Evolutionary conservation across 1,140 invertebrate genomes (phyloP).

Genomic region (fruit fly (Drosophila melanogaster)): DNA sequence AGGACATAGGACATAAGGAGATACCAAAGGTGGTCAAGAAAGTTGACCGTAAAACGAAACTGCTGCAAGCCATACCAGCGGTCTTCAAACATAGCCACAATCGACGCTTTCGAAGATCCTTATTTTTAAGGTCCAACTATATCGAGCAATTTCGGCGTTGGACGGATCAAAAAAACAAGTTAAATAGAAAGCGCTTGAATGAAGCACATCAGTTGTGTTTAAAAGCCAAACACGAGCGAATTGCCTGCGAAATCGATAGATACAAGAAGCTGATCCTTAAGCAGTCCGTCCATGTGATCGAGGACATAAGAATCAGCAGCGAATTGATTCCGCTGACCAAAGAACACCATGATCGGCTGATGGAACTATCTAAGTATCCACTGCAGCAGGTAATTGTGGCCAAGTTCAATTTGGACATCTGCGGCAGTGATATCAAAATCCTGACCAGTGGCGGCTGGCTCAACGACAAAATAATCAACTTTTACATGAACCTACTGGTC

Average conservation of each 20-base stretch:
- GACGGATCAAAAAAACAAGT: not conserved
- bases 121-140: not conserved
- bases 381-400: conserved; percentile 80
- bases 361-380: not conserved
- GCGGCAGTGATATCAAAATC: conserved; percentile 91
- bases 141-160: not conserved
- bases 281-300: no score
- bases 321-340: not conserved
- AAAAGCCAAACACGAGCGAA: not conserved
- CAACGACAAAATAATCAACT: conserved; percentile 95
- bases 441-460: conserved; percentile 94
- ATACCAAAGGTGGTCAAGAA: no score
- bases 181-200: not conserved
- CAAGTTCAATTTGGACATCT: conserved; percentile 88
- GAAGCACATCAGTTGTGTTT: not conserved
- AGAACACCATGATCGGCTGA: not conserved
- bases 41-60: not conserved
- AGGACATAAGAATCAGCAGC: not conserved
- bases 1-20: no score
- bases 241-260: not conserved
- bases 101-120: not conserved
- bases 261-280: no score
- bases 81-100: not conserved
- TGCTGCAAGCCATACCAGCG: no score
- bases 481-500: conserved; percentile 74